Conservation (phyloP, 2,888 invertebrate genomes). For the Caenorhabditis panamensis region DNA sequence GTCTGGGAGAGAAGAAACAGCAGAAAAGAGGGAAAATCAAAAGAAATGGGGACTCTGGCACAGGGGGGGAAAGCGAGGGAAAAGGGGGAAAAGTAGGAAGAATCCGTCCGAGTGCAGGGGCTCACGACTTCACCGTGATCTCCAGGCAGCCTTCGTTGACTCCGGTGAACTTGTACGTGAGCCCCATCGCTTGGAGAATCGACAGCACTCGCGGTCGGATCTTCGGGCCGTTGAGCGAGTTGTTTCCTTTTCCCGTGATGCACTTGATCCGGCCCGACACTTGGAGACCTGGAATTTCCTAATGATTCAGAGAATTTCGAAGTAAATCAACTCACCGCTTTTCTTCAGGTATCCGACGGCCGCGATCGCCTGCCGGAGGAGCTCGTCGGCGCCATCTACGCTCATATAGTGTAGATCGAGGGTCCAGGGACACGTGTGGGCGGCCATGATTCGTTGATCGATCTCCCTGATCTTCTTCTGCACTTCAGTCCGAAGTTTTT, state of each 20-base stretch:
- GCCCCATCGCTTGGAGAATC: neutral
- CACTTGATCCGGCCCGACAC: neutral
- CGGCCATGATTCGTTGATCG: slow-evolving; percentile 3
- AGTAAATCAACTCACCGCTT: slow-evolving; percentile 9
- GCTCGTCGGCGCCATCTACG: slow-evolving; percentile 20
- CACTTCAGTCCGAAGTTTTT: too few species aligned
- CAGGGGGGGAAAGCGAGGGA: too few species aligned
- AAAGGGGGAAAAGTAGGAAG: too few species aligned
- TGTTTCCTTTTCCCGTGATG: slow-evolving; percentile 37
- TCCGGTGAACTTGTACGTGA: neutral
- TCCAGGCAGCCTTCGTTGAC: slow-evolving; percentile 29
- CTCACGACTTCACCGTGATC: neutral
- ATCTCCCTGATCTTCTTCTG: neutral
- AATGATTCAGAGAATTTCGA: neutral
- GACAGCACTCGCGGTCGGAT: slow-evolving; percentile 28
- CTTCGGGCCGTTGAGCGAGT: slow-evolving; percentile 22
- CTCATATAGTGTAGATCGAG: slow-evolving; percentile 50
- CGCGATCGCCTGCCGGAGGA: slow-evolving; percentile 31
- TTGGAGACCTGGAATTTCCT: neutral
- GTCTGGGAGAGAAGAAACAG: too few species aligned
- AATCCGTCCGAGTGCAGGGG: too few species aligned
- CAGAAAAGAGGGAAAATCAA: too few species aligned
- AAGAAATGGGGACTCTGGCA: too few species aligned
- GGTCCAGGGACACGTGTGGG: slow-evolving; percentile 19
- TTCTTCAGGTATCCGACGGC: slow-evolving; percentile 8